These are phyloP conservation scores for Dione vanillae DNA, from an alignment of 2,888 invertebrate species.

Conservation along the genomic window DNA sequence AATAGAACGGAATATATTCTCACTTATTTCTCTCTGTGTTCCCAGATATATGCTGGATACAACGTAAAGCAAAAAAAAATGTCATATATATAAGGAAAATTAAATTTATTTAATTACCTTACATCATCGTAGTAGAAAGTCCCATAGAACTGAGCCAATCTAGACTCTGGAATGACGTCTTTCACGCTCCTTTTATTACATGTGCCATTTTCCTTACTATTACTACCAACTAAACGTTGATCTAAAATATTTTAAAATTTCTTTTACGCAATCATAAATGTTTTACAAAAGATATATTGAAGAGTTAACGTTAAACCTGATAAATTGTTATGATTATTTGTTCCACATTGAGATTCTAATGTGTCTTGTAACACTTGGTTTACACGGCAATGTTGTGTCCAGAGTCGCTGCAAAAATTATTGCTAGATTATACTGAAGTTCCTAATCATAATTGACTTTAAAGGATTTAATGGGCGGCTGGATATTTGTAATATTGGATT, in stretches of 20 bases:
- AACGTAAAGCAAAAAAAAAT: too few species aligned
- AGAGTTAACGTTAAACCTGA: constrained; percentile 55
- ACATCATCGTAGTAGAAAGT: constrained; percentile 82
- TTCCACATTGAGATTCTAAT: constrained; percentile 64
- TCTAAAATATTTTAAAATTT: constrained; percentile 28
- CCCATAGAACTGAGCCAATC: constrained; percentile 84
- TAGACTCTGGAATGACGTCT: constrained; percentile 87
- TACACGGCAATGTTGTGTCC: constrained; percentile 77
- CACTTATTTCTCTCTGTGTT: too few species aligned
- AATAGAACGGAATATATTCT: too few species aligned
- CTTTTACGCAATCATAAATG: neutral
- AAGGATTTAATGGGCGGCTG: too few species aligned
- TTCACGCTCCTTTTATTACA: constrained; percentile 79
- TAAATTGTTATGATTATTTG: constrained; percentile 67
- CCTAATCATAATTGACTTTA: too few species aligned
- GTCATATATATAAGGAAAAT: neutral
- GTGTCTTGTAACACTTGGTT: constrained; percentile 75
- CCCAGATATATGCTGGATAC: too few species aligned
- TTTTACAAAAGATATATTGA: neutral
- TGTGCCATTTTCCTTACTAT: constrained; percentile 66
- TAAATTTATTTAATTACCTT: constrained; percentile 56
- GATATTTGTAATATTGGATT: too few species aligned
- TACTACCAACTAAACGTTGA: constrained; percentile 34
- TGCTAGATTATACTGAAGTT: too few species aligned
- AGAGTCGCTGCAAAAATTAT: constrained; percentile 71